Conservation (phyloP, 2,113 vertebrate genomes). For the Mionectes macconnelli region DNA sequence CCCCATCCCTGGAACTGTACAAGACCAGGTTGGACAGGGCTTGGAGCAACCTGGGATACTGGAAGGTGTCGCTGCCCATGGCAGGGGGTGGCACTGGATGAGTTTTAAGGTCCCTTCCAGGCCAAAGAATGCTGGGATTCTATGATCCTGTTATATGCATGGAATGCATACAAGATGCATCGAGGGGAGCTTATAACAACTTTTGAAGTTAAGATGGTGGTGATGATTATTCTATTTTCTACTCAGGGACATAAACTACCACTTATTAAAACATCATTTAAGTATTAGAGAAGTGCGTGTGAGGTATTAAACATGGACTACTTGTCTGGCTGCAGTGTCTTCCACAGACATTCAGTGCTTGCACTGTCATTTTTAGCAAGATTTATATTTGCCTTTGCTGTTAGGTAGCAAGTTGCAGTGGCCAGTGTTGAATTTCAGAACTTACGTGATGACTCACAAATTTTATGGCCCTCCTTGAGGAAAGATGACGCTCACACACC, state of each 20-base stretch:
- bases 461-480: neutral
- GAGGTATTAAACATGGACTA: neutral
- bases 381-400: neutral
- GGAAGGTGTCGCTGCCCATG: neutral
- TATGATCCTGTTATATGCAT: neutral
- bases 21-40: neutral
- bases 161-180: fast-evolving
- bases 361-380: neutral
- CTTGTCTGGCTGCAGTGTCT: neutral
- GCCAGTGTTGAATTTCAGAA: neutral
- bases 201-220: neutral
- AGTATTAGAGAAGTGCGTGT: neutral
- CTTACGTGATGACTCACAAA: neutral
- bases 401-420: neutral
- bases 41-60: neutral
- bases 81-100: fast-evolving
- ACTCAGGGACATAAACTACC: neutral
- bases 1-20: neutral
- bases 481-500: neutral
- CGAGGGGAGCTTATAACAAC: neutral
- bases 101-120: neutral
- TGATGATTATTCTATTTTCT: neutral
- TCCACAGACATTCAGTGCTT: neutral
- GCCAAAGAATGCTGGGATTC: neutral
- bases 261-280: neutral